These are phyloP conservation scores for Colletes latitarsis DNA, from an alignment of 1,140 invertebrate species.

Conservation along the genomic window DNA sequence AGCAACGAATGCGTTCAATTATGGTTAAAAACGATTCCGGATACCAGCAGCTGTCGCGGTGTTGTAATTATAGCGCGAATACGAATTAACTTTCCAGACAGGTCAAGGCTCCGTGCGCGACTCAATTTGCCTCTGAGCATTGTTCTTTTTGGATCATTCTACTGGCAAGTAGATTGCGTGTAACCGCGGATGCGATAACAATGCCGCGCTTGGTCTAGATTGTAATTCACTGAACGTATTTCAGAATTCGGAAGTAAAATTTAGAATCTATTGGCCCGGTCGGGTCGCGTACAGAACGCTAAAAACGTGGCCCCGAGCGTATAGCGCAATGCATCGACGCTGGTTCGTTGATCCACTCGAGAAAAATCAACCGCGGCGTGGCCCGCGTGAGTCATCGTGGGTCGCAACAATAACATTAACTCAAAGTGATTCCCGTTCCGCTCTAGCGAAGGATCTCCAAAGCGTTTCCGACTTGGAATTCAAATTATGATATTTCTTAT, in stretches of 20 bases:
- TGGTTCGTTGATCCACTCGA: slow-evolving; percentile 45
- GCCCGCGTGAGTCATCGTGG: slow-evolving; percentile 38
- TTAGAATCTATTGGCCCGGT: no score
- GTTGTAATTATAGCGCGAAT: slow-evolving; percentile 17
- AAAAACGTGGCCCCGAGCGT: slow-evolving; percentile 2
- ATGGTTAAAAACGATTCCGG: not conserved
- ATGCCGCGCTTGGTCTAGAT: no score
- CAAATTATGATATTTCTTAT: not conserved
- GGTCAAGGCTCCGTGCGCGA: slow-evolving; percentile 23
- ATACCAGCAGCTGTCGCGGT: not conserved
- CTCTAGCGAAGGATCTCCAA: not conserved
- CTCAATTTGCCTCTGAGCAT: not conserved
- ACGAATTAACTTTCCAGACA: slow-evolving; percentile 7
- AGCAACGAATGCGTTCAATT: not conserved
- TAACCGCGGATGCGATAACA: no score
- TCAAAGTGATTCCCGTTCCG: slow-evolving; percentile 5
- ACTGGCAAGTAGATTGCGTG: not conserved
- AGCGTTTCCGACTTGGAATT: not conserved
- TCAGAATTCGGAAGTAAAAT: not conserved
- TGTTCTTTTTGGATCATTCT: not conserved
- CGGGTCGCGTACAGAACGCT: not conserved
- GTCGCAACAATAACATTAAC: slow-evolving; percentile 37
- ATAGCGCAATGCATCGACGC: slow-evolving; percentile 15
- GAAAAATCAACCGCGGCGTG: slow-evolving; percentile 47
- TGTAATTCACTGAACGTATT: not conserved